Conservation (phyloP, 1,140 invertebrate species). For the Heliconius nattereri region DNA sequence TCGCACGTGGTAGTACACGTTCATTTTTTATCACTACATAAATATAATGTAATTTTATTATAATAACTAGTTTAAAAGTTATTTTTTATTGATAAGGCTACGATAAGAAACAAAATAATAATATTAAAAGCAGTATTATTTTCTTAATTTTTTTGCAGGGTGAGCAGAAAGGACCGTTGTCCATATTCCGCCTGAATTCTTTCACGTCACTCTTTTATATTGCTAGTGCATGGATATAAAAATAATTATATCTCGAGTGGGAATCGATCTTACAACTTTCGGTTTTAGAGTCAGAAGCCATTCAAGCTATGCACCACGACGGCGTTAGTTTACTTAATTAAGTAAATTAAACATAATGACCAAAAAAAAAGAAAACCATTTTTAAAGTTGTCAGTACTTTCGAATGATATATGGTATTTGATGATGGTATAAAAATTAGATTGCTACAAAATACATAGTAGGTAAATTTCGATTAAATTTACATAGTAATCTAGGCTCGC, state of each 20-base stretch:
- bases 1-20: constrained; percentile 55
- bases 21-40: constrained; percentile 2
- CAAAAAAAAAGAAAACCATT: background rate
- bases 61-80: background rate
- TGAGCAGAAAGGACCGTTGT: no score
- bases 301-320: background rate
- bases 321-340: no score
- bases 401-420: background rate
- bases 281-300: background rate
- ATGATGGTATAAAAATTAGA: background rate
- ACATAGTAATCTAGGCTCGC: constrained; percentile 8
- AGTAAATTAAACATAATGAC: background rate
- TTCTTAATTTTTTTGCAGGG: no score
- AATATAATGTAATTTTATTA: constrained; percentile 19
- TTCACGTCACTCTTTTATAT: no score
- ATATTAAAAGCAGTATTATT: no score
- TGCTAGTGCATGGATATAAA: background rate
- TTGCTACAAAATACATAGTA: background rate
- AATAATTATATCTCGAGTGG: background rate
- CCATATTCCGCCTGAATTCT: no score
- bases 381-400: background rate
- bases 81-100: background rate
- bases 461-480: background rate
- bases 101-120: background rate
- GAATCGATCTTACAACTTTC: background rate